Evolutionary conservation across 2,888 invertebrate genomes (phyloP), one percentile per base, ranked within the genome.

Genomic region (Priocnemis perturbator): DNA sequence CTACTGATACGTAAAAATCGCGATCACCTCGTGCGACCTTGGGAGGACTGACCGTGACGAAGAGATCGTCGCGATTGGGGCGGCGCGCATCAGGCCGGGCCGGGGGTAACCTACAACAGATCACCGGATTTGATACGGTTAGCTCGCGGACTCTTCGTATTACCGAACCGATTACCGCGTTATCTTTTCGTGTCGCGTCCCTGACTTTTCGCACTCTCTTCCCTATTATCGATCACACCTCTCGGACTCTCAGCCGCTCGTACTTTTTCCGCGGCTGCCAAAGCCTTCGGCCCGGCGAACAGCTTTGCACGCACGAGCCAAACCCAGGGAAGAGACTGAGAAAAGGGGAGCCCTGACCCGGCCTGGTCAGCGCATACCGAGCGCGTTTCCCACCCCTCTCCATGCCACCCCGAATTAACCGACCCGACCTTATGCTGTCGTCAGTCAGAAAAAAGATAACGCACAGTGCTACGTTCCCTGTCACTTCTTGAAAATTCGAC

Each of bases 31-130:
- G 83, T 82, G 82, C 70, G 81, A 83, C 81, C 82, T 82, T 81
- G 83, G 74, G 73, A 37, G 37, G 37, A 79, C 79, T 76, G 81
- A 80, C 63, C 76, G 75, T 82, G 86, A 77, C 83, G 84, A 79
- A 81, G 86, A 81, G 79, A 82, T 85, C 83, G 85, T 87, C 85
- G 85, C 85, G 85, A 84, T 86, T 82, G 84, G 84, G 84, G 82
- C 84, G 86, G 83, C 83, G 86, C 86, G 88, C 89, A 88, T 89
- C 89, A 88, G 89, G 88, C 88, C 89, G 85, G 88, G 87, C 89
- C 88, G 83, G 88, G 89, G 88, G 85, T 85, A 84, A 89, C 89
- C 89, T 89, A 88, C 89, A 89, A 89, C 89, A 89, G 84, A 78
- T 81, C 78, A 72, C 80, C 79, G 79, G 73, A 60, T 78, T 37